phyloP scores from a whole-genome alignment of 2,888 invertebrate genomes.

The Plutella xylostella region DNA sequence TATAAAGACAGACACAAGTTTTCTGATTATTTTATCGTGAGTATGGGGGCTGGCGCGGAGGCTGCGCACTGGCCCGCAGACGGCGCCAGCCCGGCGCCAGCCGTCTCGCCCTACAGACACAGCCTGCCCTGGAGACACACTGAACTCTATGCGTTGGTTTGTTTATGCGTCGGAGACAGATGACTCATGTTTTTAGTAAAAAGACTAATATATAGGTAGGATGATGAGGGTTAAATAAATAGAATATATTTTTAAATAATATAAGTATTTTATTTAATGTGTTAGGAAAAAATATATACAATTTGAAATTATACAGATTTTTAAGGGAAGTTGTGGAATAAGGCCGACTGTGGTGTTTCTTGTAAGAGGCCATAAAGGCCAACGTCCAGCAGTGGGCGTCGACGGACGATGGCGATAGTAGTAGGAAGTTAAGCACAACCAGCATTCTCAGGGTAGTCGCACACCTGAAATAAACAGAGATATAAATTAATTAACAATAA shows the following conservation, averaged over 20 bases:
- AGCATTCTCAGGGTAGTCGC: background rate
- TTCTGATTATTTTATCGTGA: too few relatives aligned
- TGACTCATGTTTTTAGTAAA: too few relatives aligned
- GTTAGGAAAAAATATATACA: background rate
- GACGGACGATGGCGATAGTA: too few relatives aligned
- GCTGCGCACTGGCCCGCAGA: slow-evolving; percentile 17
- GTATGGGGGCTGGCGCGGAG: slow-evolving; percentile 1
- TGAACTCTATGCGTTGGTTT: too few relatives aligned
- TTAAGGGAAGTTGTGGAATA: too few relatives aligned
- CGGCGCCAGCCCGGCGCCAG: slow-evolving; percentile 17
- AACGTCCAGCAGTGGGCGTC: background rate
- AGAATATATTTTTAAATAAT: background rate
- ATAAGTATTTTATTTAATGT: background rate
- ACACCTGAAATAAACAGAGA: background rate
- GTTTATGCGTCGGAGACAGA: too few relatives aligned
- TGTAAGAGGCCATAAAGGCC: background rate
- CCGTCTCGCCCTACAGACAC: too few relatives aligned
- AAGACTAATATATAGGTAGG: too few relatives aligned
- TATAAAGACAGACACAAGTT: too few relatives aligned
- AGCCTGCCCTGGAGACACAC: background rate
- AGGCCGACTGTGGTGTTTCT: too few relatives aligned
- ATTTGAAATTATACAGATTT: background rate
- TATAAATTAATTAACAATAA: too few relatives aligned
- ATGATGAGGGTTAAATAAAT: background rate
- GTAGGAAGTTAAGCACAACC: background rate